phyloP scores from a whole-genome alignment of 2,113 vertebrate species.

The Tauraco erythrolophus region DNA sequence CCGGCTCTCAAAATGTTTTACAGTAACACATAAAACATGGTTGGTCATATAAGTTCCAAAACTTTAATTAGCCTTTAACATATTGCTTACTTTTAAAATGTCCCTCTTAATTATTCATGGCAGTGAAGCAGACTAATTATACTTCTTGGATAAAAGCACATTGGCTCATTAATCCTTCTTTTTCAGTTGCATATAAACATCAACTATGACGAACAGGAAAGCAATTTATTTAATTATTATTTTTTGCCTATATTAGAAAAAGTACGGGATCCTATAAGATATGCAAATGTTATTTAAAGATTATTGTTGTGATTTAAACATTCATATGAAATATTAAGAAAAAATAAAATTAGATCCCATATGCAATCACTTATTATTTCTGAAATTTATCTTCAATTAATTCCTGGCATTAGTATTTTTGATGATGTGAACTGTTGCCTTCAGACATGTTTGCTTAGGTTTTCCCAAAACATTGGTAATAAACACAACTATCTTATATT shows the following conservation, averaged over 20 bases:
- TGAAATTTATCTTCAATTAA: background rate
- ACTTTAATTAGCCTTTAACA: constrained; percentile 15
- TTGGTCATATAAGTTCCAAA: background rate
- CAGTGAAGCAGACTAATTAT: constrained; percentile 31
- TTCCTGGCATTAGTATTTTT: background rate
- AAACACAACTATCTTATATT: background rate
- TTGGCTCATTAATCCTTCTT: constrained; percentile 27
- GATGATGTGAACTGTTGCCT: background rate
- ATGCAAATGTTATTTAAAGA: background rate
- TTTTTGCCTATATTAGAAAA: background rate
- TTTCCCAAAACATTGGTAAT: background rate
- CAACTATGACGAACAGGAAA: background rate
- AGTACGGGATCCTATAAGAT: background rate
- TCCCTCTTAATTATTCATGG: constrained; percentile 31
- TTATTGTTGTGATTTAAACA: background rate
- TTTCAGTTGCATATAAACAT: constrained; percentile 12
- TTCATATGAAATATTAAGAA: background rate
- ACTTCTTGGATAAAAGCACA: constrained; percentile 30
- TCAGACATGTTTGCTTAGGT: background rate
- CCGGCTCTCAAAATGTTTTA: background rate
- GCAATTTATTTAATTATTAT: background rate
- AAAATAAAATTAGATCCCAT: background rate
- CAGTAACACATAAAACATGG: background rate
- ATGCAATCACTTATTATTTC: background rate
- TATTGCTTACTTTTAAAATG: constrained; percentile 20